Evolutionary conservation across 53 echinoderm and acorn worm genomes (phyloP), one percentile per base, ranked within the genome.

Genomic region (Echinometra lucunter): DNA sequence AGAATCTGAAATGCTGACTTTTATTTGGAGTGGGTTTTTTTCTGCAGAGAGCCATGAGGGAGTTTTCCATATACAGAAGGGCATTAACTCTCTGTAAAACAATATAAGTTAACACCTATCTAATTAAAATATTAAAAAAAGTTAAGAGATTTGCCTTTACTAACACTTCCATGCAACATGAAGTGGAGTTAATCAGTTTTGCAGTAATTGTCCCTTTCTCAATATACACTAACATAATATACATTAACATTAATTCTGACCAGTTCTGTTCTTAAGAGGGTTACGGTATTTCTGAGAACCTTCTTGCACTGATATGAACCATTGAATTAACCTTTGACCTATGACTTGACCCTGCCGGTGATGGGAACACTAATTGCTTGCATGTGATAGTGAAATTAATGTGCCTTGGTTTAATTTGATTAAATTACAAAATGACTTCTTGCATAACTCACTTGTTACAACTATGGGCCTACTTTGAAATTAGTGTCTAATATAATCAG

Each of bases 261-360:
- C 19, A 3, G 30, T 67, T 75, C 19, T 75, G 38, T 40, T 32
- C 12, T 8, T 3, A 34, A 38, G 75, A n/a, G n/a, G n/a, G n/a
- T n/a, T n/a, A n/a, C n/a, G n/a, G 7, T 37, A 15, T 75, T 40
- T 40, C 75, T 38, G 40, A 75, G 42, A 40, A 49, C 88, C 49
- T 53, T 88, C 88, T 88, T 88, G 55, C 88, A 88, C 32, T 88
- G 56, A 10, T 82, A 45, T 44, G 19, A 15, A 45, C 28, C 58
- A 53, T 40, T 34, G 40, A 17, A 6, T 47, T 90, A 57, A 60
- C 60, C 90, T 90, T 60, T 90, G 90, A 66, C 90, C 90, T 90
- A 38, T 90, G 90, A 60, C 90, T 66, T 37, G 25, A 63, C 18
- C 4, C 21, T 37, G 37, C 57, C 23, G 90, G 90, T 90, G 58